A percentile compares a stretch with the other conserved stretches of the same genome.
phyloP scores from a whole-genome alignment of 2,888 invertebrate genomes.

The Drepanosiphum platanoidis region DNA sequence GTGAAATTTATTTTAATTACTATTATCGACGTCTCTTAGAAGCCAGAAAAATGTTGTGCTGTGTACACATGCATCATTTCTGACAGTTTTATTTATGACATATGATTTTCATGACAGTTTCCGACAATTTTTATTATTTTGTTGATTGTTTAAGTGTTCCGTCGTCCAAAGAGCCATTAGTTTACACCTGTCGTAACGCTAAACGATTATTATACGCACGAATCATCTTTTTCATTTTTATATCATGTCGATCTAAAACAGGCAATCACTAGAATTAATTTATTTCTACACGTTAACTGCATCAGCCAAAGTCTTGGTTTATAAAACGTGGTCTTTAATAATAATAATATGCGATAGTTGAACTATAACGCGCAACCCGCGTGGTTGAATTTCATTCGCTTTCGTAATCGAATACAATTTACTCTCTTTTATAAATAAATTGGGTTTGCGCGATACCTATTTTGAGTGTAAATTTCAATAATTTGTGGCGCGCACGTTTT shows the following conservation, averaged over 20 bases:
- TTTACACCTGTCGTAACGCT: background rate
- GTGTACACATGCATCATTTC: background rate
- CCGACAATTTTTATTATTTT: constrained; percentile 8
- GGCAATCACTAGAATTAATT: no score
- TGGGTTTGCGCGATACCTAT: background rate
- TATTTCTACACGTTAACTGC: no score
- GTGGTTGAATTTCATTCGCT: background rate
- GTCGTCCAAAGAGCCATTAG: background rate
- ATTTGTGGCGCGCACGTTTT: background rate
- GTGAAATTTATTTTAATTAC: constrained; percentile 22
- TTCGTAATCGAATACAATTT: background rate
- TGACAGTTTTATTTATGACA: background rate
- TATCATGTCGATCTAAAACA: no score
- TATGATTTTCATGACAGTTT: no score
- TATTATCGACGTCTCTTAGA: background rate
- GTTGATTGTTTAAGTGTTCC: background rate
- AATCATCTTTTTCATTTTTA: background rate
- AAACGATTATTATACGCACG: background rate
- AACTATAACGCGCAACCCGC: no score
- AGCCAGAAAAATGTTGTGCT: background rate
- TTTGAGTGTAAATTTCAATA: background rate
- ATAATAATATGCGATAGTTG: no score
- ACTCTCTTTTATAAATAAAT: background rate
- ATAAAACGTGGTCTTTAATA: no score
- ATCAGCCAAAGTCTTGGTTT: no score